Evolutionary conservation across 2,797 vertebrate genomes (phyloP).

Genomic region (Podargus strigoides): DNA sequence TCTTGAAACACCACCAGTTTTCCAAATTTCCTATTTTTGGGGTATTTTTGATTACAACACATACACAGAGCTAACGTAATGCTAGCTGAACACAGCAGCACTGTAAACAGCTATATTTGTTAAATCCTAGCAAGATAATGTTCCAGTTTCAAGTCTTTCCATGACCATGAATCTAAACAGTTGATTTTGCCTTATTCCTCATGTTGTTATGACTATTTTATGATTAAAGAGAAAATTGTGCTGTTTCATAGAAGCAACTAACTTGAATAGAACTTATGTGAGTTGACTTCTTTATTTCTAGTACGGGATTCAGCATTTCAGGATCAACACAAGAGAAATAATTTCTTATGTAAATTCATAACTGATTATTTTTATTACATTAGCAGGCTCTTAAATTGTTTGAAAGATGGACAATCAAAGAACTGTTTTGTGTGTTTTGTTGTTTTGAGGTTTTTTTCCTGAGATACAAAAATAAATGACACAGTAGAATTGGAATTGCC

Average conservation of each 20-base stretch:
- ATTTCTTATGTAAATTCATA: background rate
- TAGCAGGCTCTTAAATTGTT: background rate
- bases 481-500: background rate
- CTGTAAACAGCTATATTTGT: background rate
- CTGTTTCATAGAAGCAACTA: background rate
- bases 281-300: background rate
- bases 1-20: background rate
- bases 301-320: background rate
- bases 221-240: background rate
- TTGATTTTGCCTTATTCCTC: background rate
- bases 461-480: background rate
- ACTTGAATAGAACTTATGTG: background rate
- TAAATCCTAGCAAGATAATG: background rate
- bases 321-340: background rate
- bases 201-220: background rate
- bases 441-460: background rate
- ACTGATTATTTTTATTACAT: background rate
- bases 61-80: background rate
- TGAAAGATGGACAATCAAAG: background rate
- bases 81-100: background rate
- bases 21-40: background rate
- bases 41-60: background rate
- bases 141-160: background rate
- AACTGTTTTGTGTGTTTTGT: fast-evolving
- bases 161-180: background rate